Percentiles rank a stretch among this genome's conserved stretches.
Conservation (phyloP, 2,888 invertebrate genomes). For the Sarcophaga caerulescens region DNA sequence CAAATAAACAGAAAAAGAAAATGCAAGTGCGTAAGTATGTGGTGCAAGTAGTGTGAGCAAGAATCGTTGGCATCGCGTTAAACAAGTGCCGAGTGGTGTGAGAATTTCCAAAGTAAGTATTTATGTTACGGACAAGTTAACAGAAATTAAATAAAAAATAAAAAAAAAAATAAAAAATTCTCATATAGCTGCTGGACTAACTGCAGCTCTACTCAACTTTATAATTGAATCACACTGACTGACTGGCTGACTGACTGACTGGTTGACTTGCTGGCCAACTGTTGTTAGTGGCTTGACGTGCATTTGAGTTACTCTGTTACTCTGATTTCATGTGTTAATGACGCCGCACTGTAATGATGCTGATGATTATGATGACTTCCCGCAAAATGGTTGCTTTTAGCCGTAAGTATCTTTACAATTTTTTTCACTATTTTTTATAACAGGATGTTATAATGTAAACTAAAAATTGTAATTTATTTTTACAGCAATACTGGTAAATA, state of each 20-base stretch:
- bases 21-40: slow-evolving; percentile 9
- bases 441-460: slow-evolving; percentile 6
- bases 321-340: background rate
- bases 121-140: slow-evolving; percentile 48
- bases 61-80: background rate
- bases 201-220: background rate
- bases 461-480: background rate
- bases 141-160: slow-evolving; percentile 5
- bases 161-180: background rate
- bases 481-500: too few relatives aligned
- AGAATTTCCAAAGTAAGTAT: slow-evolving; percentile 14
- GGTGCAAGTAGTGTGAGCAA: too few relatives aligned
- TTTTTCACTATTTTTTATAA: slow-evolving; percentile 3
- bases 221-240: background rate
- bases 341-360: background rate
- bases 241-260: slow-evolving; percentile 5
- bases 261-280: background rate
- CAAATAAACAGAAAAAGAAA: background rate
- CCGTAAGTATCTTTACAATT: slow-evolving; percentile 36
- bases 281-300: background rate
- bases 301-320: background rate
- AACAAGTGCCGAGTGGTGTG: background rate
- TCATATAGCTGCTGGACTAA: background rate
- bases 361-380: slow-evolving; percentile 49
- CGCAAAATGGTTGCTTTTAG: slow-evolving; percentile 43